These are phyloP conservation scores for Disparrhopalites patrizii DNA, from an alignment of 2,888 invertebrate genomes.

Conservation along the genomic window DNA sequence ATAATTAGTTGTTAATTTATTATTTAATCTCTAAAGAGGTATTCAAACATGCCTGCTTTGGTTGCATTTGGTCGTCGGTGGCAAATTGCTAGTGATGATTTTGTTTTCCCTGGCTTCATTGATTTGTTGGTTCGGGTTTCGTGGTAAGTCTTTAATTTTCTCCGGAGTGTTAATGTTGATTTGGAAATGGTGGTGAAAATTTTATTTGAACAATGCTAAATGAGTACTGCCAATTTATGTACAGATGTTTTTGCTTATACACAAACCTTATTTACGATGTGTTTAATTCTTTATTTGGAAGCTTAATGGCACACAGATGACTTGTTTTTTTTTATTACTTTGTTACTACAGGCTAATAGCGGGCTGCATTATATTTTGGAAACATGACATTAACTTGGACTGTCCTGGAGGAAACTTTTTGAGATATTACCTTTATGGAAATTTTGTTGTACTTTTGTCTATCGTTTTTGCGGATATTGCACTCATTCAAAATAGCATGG, in stretches of 20 bases:
- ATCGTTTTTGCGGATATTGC: constrained; percentile 51
- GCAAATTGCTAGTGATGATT: constrained; percentile 58
- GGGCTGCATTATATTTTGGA: constrained; percentile 45
- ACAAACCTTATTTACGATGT: not conserved
- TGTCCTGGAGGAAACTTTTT: constrained; percentile 71
- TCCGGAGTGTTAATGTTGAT: not conserved
- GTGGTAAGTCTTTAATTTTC: constrained; percentile 54
- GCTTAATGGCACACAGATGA: no score
- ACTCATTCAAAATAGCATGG: constrained; percentile 50
- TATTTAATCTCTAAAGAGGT: no score
- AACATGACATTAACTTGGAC: constrained; percentile 51
- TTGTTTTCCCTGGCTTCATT: constrained; percentile 56
- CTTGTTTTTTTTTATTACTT: not conserved
- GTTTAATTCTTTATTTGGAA: no score
- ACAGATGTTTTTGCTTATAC: not conserved
- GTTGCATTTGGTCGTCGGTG: constrained; percentile 56
- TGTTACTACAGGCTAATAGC: constrained; percentile 41
- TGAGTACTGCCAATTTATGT: not conserved
- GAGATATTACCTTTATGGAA: constrained; percentile 66
- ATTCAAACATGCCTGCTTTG: constrained; percentile 56
- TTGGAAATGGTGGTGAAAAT: not conserved
- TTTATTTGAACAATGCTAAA: not conserved
- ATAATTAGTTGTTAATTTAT: no score
- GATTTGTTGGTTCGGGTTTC: constrained; percentile 53
- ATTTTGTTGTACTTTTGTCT: constrained; percentile 50